phyloP scores from a whole-genome alignment of 92 coral and sea anemone genomes.

The Blastomussa wellsi region DNA sequence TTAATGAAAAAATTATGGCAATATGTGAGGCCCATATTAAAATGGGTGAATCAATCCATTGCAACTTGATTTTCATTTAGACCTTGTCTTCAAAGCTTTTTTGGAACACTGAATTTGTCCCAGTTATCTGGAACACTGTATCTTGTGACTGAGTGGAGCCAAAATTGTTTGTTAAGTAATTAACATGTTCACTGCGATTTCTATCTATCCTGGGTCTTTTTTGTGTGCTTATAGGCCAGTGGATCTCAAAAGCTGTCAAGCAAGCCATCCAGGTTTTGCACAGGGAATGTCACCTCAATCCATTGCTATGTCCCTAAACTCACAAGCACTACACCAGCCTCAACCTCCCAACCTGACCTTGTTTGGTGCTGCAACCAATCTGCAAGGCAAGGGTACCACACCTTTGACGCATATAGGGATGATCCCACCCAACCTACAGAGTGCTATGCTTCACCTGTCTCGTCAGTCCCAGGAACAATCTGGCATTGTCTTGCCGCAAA shows the following conservation, averaged over 20 bases:
- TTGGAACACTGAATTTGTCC: too few relatives aligned
- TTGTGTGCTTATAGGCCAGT: conserved; percentile 13
- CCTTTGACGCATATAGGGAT: conserved; percentile 77
- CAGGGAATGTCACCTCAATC: conserved; percentile 38
- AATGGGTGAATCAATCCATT: too few relatives aligned
- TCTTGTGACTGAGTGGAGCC: background rate
- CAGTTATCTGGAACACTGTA: background rate
- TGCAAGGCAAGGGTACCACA: conserved; percentile 74
- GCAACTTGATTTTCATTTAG: too few relatives aligned
- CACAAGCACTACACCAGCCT: conserved; percentile 37
- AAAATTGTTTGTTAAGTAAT: background rate
- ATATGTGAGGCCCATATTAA: too few relatives aligned
- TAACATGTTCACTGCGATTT: background rate
- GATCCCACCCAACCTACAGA: conserved; percentile 53
- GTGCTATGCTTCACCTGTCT: conserved; percentile 77
- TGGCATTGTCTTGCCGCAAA: conserved; percentile 65
- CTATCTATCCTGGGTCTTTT: background rate
- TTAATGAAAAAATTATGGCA: too few relatives aligned
- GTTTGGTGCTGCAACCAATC: conserved; percentile 64
- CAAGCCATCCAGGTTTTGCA: conserved; percentile 23
- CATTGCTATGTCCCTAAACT: conserved; percentile 40
- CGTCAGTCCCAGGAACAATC: conserved; percentile 73
- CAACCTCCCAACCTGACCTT: conserved; percentile 77
- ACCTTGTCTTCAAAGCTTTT: too few relatives aligned
- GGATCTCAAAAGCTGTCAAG: conserved; percentile 37